These are phyloP conservation scores for Tragulus kanchil DNA, from an alignment of 2,113 vertebrate species.

Conservation along the genomic window DNA sequence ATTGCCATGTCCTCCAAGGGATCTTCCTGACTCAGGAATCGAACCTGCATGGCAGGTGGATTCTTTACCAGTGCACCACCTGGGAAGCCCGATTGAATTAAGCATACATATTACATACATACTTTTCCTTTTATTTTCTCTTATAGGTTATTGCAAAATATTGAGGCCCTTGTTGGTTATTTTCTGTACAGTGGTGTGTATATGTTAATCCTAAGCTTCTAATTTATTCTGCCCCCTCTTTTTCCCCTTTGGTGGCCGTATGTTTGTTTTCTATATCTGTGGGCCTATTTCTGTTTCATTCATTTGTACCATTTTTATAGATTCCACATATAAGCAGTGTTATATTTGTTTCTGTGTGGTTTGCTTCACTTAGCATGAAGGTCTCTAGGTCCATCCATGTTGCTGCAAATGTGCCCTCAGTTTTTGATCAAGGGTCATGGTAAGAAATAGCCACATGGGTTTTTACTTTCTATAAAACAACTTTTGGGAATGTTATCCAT, in stretches of 20 bases:
- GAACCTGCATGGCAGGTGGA: background rate
- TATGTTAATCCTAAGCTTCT: background rate
- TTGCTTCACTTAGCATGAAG: background rate
- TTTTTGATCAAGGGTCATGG: background rate
- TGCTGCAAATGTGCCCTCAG: background rate
- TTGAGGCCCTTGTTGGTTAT: background rate
- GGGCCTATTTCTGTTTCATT: background rate
- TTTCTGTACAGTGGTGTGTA: background rate
- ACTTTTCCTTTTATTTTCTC: background rate
- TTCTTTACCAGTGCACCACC: background rate
- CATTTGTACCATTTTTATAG: background rate
- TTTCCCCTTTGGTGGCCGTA: background rate
- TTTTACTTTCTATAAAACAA: background rate
- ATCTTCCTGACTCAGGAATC: background rate
- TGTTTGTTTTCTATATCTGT: background rate
- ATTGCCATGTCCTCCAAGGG: background rate
- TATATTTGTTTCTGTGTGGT: background rate
- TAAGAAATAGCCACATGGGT: background rate
- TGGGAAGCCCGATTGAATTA: background rate
- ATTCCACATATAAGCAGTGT: background rate
- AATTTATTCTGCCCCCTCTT: background rate
- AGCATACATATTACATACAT: background rate
- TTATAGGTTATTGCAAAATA: background rate
- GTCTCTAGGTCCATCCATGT: background rate
- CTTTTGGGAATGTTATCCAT: background rate